Evolutionary conservation across 2,113 vertebrate genomes (phyloP).

Genomic region (Semnornis frantzii): DNA sequence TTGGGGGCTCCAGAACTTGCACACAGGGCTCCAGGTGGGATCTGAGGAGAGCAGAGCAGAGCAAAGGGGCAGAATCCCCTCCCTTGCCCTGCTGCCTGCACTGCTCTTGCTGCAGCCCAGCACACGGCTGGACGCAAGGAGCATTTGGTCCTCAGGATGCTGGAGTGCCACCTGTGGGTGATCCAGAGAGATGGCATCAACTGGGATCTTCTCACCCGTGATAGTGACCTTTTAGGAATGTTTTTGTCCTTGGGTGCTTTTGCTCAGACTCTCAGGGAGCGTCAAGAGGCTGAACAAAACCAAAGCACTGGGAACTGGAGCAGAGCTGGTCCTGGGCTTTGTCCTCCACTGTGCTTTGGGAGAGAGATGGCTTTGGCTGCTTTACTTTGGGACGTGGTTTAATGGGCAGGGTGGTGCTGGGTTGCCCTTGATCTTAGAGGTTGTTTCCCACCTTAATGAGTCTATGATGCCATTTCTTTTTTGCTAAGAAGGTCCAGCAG

Average conservation of each 20-base stretch:
- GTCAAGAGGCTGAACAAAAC: background rate
- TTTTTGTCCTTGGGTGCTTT: background rate
- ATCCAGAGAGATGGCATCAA: rapidly evolving
- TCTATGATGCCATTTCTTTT: background rate
- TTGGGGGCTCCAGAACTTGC: too few relatives aligned
- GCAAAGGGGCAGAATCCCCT: too few relatives aligned
- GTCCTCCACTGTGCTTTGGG: background rate
- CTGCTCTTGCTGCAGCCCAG: too few relatives aligned
- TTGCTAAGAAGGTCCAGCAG: background rate
- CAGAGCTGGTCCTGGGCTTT: rapidly evolving
- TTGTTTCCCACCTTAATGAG: too few relatives aligned
- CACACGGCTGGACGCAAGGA: background rate
- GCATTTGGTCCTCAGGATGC: background rate
- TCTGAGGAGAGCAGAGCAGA: too few relatives aligned
- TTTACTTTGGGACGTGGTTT: too few relatives aligned
- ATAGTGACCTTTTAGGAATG: background rate
- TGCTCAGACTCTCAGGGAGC: background rate
- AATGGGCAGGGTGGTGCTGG: too few relatives aligned
- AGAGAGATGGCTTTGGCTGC: too few relatives aligned
- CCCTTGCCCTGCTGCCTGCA: too few relatives aligned
- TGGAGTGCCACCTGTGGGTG: rapidly evolving
- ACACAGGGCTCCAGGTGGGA: too few relatives aligned
- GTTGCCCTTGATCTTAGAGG: too few relatives aligned
- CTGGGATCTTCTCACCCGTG: rapidly evolving
- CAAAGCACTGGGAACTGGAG: background rate